Conservation (phyloP, 2,113 vertebrate species). For the Poeciliopsis occidentalis region DNA sequence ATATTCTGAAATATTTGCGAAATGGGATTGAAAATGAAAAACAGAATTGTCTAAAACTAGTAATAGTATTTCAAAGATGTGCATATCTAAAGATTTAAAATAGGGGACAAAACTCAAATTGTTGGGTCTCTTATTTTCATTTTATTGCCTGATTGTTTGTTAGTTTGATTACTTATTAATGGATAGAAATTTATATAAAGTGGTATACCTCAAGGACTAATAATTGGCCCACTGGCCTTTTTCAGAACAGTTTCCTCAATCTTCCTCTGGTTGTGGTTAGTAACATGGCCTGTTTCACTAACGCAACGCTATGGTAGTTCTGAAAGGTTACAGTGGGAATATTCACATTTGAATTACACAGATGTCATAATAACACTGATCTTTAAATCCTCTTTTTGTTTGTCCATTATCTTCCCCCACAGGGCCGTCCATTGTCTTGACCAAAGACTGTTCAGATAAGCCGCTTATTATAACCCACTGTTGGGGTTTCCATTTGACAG, state of each 20-base stretch:
- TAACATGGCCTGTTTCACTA: background rate
- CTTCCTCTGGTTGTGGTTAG: background rate
- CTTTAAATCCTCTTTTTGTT: conserved; percentile 7
- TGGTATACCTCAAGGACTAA: background rate
- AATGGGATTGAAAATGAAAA: too few species aligned
- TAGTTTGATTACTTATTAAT: background rate
- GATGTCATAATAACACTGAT: conserved; percentile 4
- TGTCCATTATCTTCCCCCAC: conserved; percentile 3
- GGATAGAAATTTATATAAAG: background rate
- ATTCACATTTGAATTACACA: conserved; percentile 1
- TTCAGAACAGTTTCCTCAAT: background rate
- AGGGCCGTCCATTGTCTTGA: conserved; percentile 1
- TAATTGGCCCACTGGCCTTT: background rate
- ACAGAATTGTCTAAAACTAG: too few species aligned
- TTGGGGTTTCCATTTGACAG: conserved; percentile 8
- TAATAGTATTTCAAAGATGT: background rate
- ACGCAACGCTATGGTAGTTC: background rate
- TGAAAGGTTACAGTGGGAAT: background rate
- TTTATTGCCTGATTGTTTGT: background rate
- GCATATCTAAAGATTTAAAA: background rate
- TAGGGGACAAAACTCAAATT: background rate
- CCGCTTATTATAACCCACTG: conserved; percentile 10
- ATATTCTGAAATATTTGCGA: too few species aligned
- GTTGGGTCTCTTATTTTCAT: background rate
- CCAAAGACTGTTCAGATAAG: conserved; percentile 2